Base-by-base conservation (phyloP, 2,888 invertebrate species). In the Apotomis betuletana region DNA sequence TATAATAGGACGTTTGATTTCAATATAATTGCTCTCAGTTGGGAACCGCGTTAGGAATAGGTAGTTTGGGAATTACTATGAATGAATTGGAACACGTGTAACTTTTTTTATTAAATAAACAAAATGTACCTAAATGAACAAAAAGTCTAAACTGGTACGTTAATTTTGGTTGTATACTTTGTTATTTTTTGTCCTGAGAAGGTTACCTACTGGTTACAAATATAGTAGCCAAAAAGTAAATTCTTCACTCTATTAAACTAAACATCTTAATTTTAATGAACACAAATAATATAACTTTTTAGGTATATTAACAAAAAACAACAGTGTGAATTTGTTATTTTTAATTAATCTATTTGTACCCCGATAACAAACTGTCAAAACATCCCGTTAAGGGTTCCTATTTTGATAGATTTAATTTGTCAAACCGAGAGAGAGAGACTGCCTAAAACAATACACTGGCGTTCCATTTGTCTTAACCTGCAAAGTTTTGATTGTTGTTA, bases 1-100 rank as follows among this genome's bases (percentile, higher is more conserved):
- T 64, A 65, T 71, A 71, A 71, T 57, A 67, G 57, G 38, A 58
- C 51, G n/a, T 65, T 67, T 59, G 67, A 57, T 71, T 65, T 55
- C n/a, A 61, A 36, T 5, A 10, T 3, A 55, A 69, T 55, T 55
- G 61, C 54, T 44, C 27, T 52, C 0, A 51, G 44, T 10, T 12
- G 12, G 15, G 36, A 55, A 62, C 36, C 38, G 63, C 9, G 6
- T 63, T 52, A 13, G 41, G n/a, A 13, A 5, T 38, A 13, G 9
- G 9, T 49, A 41, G 49, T 13, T 52, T 10, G 63, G 13, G 10
- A 41, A 54, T 9, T 4, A 13, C 41, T 3, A 10, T 8, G 27
- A 27, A 27, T 27, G 27, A 27, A 2, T 27, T 15, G 15, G 27
- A 27, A 27, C 27, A 27, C 27, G 27, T 27, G 27, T 27, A 27